A percentile compares a stretch with the other conserved stretches of the same genome.
Conservation (phyloP, 2,113 vertebrate species). For the Malurus melanocephalus region DNA sequence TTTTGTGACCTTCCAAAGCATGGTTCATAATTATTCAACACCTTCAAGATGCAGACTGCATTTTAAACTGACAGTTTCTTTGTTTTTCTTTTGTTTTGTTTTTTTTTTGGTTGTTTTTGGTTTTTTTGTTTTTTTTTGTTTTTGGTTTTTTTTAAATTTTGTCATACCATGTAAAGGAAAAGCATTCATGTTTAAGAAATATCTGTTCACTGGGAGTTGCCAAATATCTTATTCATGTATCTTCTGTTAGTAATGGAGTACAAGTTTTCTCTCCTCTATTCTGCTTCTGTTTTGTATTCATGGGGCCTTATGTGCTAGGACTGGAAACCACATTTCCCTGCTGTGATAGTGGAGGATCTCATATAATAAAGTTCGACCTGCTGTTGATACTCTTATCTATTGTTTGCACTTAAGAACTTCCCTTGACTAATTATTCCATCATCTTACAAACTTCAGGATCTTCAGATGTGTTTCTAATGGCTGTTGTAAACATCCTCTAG, state of each 20-base stretch:
- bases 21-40: background rate
- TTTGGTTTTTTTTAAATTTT: too few species aligned
- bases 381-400: background rate
- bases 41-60: background rate
- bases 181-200: background rate
- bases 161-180: background rate
- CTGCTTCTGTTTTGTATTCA: background rate
- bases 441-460: background rate
- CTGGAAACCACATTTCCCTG: background rate
- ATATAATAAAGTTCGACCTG: background rate
- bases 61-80: background rate
- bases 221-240: background rate
- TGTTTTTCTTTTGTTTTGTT: background rate
- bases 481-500: background rate
- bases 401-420: background rate
- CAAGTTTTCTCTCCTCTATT: background rate
- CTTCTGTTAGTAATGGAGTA: background rate
- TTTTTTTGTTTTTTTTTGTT: too few species aligned
- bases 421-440: background rate
- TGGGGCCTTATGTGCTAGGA: background rate
- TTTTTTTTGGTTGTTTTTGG: background rate
- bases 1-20: background rate
- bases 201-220: background rate
- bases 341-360: background rate
- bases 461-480: background rate